Evolutionary conservation across 2,888 invertebrate genomes (phyloP), one percentile per base, ranked within the genome.

Genomic region (Netelia inedita): DNA sequence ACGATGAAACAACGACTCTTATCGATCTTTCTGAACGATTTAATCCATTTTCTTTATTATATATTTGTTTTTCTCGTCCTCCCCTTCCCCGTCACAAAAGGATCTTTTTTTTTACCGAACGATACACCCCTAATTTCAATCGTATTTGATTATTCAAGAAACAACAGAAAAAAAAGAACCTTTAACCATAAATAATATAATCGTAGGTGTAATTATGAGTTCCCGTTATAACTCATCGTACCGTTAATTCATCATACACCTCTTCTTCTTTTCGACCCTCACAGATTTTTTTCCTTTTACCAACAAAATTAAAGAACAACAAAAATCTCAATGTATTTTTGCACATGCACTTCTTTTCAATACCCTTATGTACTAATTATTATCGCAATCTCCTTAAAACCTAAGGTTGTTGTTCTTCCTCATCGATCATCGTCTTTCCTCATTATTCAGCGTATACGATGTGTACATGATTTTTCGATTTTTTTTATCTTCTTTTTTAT

Each of bases 291-390:
- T 74, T 63, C 41, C 46, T 75, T 80, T 55, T n/a, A 68, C 55
- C 16, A 50, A 55, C 59, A 82, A 75, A 76, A 61, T 53, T 75
- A 76, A 63, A 35, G 19, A 71, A 63, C 75, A 80, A 79, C 78
- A 76, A 79, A 71, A 74, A 21, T 65, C 59, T 69, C 73, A 79
- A 69, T 72, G 59, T 61, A 21, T 55, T 50, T 81, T 79, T 65
- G 16, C 57, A 57, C 71, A 80, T 66, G 73, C 73, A 78, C 72
- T 80, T 79, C 82, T 83, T 79, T 63, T 69, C 75, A 88, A 83
- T 87, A 90, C 88, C 87, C 93, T 93, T 93, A 93, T 87, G 68
- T 87, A 79, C 93, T 93, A 93, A 93, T 93, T 93, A 93, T 93
- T 93, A 93, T 93, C 93, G 91, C 88, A 84, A 92, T 91, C 90